Percentiles rank a stretch among this genome's conserved stretches.
phyloP scores from a whole-genome alignment of 2,113 vertebrate species.

The Odobenus rosmarus region DNA sequence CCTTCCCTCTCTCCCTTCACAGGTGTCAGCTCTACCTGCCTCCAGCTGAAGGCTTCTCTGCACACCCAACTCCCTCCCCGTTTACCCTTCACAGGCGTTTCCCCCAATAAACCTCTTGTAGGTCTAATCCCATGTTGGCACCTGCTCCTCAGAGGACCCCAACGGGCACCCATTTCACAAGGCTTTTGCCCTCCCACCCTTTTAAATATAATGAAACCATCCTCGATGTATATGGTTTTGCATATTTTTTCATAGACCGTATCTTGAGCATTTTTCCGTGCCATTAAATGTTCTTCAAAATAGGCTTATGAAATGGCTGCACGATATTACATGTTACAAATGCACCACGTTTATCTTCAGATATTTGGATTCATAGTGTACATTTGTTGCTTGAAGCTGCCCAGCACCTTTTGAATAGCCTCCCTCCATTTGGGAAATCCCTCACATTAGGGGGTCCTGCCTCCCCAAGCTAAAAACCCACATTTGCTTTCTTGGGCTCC shows the following conservation, averaged over 20 bases:
- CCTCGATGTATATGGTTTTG: background rate
- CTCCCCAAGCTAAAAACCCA: background rate
- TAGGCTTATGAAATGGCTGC: background rate
- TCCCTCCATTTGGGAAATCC: background rate
- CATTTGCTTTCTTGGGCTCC: background rate
- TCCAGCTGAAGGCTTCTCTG: background rate
- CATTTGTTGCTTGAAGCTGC: background rate
- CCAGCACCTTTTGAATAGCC: background rate
- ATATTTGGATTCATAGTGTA: background rate
- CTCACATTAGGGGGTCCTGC: background rate
- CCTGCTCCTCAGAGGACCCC: background rate
- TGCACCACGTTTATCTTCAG: background rate
- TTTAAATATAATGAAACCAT: background rate
- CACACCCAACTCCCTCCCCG: rapidly evolving
- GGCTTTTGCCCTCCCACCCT: background rate
- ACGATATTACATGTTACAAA: background rate
- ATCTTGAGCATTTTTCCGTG: background rate
- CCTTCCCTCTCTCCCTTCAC: background rate
- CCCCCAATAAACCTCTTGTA: background rate
- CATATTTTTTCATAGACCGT: background rate
- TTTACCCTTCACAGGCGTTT: background rate
- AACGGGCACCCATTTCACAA: background rate
- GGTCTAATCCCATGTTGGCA: background rate
- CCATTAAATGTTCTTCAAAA: background rate
- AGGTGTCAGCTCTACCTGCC: background rate